phyloP scores from a whole-genome alignment of 2,888 invertebrate species.

The Seladonia tumulorum region DNA sequence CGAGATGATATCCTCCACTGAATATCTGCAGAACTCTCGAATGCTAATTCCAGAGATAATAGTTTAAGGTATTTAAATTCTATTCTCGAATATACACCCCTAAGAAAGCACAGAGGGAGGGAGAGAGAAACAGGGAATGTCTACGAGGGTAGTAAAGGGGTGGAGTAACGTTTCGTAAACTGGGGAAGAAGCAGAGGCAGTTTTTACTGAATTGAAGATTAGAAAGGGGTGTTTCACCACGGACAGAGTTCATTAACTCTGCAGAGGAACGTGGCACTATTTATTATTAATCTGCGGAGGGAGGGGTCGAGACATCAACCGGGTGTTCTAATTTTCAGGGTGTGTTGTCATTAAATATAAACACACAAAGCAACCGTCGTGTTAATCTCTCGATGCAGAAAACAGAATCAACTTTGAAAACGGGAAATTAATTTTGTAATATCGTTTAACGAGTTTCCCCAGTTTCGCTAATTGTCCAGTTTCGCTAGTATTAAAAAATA shows the following conservation, averaged over 20 bases:
- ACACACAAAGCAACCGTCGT: neutral
- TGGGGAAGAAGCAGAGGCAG: slow-evolving; percentile 1
- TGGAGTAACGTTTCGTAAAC: slow-evolving; percentile 7
- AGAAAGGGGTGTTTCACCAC: neutral
- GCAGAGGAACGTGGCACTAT: slow-evolving; percentile 8
- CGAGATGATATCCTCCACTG: neutral
- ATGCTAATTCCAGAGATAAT: neutral
- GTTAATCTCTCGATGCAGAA: neutral
- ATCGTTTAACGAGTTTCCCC: neutral
- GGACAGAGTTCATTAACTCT: slow-evolving; percentile 13
- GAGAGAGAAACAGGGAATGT: neutral
- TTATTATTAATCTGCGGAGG: slow-evolving; percentile 5
- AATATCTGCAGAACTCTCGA: neutral
- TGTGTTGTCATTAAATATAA: neutral
- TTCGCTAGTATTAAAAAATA: no score
- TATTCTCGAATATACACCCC: neutral
- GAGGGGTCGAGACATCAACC: neutral
- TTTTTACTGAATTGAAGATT: slow-evolving; percentile 18
- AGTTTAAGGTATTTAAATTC: slow-evolving; percentile 15
- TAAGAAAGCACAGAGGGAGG: neutral
- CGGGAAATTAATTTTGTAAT: neutral
- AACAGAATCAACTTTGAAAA: neutral
- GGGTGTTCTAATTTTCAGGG: slow-evolving; percentile 1
- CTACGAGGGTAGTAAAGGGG: slow-evolving; percentile 1
- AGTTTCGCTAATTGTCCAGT: neutral